phyloP scores from a whole-genome alignment of 2,113 vertebrate genomes.

The Hippocampus zosterae region DNA sequence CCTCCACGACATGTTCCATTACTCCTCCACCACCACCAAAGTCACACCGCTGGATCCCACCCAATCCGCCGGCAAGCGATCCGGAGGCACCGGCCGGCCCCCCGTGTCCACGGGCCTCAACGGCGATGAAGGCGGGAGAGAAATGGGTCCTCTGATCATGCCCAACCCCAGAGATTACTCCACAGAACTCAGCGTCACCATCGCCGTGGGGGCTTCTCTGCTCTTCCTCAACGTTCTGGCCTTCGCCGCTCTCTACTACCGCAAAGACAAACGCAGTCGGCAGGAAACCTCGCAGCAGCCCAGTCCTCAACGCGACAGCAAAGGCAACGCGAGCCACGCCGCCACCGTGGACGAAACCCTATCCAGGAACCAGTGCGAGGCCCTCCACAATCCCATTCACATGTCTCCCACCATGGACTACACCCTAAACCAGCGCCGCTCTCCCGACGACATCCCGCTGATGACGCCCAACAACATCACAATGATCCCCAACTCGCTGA shows the following conservation, averaged over 20 bases:
- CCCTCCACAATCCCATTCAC: conserved; percentile 81
- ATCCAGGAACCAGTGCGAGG: conserved; percentile 83
- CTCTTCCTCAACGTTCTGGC: conserved; percentile 97
- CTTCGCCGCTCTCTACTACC: conserved; percentile 96
- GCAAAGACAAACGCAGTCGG: conserved; percentile 92
- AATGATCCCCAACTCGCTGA: conserved; percentile 97
- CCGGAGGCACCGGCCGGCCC: conserved; percentile 80
- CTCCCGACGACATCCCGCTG: conserved; percentile 93
- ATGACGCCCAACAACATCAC: conserved; percentile 92
- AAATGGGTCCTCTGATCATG: conserved; percentile 84
- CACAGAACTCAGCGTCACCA: conserved; percentile 97
- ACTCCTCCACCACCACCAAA: conserved; percentile 94
- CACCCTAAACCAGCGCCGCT: conserved; percentile 87
- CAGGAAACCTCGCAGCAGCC: conserved; percentile 83
- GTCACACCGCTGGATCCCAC: conserved; percentile 91
- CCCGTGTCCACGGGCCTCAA: conserved; percentile 84
- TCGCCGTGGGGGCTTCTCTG: conserved; percentile 92
- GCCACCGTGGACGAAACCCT: conserved; percentile 81
- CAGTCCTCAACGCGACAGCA: conserved; percentile 81
- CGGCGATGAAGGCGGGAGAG: conserved; percentile 76
- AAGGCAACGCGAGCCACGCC: conserved; percentile 76
- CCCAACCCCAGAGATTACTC: conserved; percentile 97
- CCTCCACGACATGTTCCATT: conserved; percentile 97
- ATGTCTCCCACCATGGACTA: conserved; percentile 86
- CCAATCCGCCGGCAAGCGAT: conserved; percentile 83